Percentiles rank a stretch among this genome's conserved stretches.
These are phyloP conservation scores for Sceliomorpha sp. DNA, from an alignment of 2,888 invertebrate genomes.

Conservation along the genomic window DNA sequence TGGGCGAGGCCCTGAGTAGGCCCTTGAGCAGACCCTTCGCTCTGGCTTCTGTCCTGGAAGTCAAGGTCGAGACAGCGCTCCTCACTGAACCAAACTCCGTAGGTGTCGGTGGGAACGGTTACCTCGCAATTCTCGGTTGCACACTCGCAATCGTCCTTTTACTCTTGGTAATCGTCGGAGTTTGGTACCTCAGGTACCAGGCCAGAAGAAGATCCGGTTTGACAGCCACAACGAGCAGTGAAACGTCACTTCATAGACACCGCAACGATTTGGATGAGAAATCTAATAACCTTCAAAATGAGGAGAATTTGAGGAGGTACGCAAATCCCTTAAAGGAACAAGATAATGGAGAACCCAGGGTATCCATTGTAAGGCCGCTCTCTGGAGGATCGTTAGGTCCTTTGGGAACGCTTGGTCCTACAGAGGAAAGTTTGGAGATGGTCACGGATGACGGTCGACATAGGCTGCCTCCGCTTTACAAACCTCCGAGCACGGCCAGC, in stretches of 20 bases:
- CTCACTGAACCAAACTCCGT: slow-evolving; percentile 76
- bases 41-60: slow-evolving; percentile 88
- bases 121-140: slow-evolving; percentile 73
- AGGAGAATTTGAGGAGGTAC: slow-evolving; percentile 92
- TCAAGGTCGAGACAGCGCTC: slow-evolving; percentile 88
- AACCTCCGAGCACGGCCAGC: slow-evolving; percentile 91
- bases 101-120: slow-evolving; percentile 62
- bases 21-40: slow-evolving; percentile 83
- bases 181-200: slow-evolving; percentile 70
- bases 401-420: slow-evolving; percentile 77
- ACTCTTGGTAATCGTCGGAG: slow-evolving; percentile 69
- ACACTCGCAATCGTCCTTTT: slow-evolving; percentile 70
- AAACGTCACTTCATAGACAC: slow-evolving; percentile 81
- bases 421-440: slow-evolving; percentile 85
- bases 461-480: slow-evolving; percentile 84
- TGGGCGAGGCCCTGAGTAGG: slow-evolving; percentile 87
- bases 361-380: slow-evolving; percentile 80
- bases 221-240: slow-evolving; percentile 77
- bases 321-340: slow-evolving; percentile 89
- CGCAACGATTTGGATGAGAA: slow-evolving; percentile 89
- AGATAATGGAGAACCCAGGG: slow-evolving; percentile 82
- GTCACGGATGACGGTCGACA: slow-evolving; percentile 83
- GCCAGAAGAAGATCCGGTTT: slow-evolving; percentile 67
- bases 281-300: slow-evolving; percentile 94
- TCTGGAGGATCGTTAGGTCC: slow-evolving; percentile 80